phyloP scores from a whole-genome alignment of 2,797 vertebrate species.

The Chelonia mydas region DNA sequence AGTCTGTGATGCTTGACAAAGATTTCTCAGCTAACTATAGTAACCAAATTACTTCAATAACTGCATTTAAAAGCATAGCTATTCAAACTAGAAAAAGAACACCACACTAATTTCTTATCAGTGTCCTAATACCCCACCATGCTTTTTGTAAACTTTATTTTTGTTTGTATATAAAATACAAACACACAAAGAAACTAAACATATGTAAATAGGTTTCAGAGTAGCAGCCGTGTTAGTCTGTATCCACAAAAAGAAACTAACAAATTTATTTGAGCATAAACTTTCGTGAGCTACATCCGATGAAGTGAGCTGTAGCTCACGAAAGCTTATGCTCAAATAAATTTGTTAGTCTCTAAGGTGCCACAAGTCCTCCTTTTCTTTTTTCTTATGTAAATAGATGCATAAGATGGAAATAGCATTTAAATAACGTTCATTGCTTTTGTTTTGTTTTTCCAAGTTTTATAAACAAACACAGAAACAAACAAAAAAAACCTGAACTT shows the following conservation, averaged over 20 bases:
- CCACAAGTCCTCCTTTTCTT: too few relatives aligned
- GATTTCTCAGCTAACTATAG: conserved; percentile 3
- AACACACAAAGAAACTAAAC: not conserved
- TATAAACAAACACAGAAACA: not conserved
- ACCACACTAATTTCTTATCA: not conserved
- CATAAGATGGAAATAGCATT: not conserved
- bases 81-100: not conserved
- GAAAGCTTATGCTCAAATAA: too few relatives aligned
- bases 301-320: too few relatives aligned
- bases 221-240: too few relatives aligned
- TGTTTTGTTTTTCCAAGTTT: too few relatives aligned
- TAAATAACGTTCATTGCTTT: not conserved
- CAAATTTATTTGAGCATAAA: too few relatives aligned
- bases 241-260: too few relatives aligned
- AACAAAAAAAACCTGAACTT: not conserved
- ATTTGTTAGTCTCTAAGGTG: too few relatives aligned
- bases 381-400: not conserved
- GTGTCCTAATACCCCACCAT: not conserved
- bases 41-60: not conserved
- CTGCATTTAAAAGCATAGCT: not conserved
- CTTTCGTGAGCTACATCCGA: too few relatives aligned
- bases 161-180: not conserved
- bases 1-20: conserved; percentile 4
- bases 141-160: not conserved
- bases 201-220: not conserved